These are phyloP conservation scores for Vultur gryphus DNA, from an alignment of 2,797 vertebrate genomes.

Conservation along the genomic window DNA sequence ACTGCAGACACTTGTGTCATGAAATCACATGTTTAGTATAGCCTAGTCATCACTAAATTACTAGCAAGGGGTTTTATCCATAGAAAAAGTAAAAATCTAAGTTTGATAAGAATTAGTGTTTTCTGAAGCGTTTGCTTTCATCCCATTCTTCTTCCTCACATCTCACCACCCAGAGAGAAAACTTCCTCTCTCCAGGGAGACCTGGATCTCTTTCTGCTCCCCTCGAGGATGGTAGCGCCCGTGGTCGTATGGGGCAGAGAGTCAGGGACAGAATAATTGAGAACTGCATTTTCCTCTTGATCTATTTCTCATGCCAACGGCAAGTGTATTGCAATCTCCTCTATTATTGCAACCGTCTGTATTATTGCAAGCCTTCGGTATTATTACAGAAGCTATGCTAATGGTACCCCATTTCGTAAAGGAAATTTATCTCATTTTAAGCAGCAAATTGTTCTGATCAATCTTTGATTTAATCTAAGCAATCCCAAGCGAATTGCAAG, in stretches of 20 bases:
- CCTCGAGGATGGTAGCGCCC: accelerated
- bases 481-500: not conserved
- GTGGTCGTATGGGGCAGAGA: accelerated
- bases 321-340: not conserved
- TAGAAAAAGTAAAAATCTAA: not conserved
- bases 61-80: not conserved
- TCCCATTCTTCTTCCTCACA: not conserved
- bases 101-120: not conserved
- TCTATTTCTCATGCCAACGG: not conserved
- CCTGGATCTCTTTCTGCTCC: not conserved
- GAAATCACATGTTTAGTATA: not conserved
- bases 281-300: not conserved
- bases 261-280: not conserved
- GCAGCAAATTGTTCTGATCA: not conserved
- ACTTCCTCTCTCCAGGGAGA: not conserved
- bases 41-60: not conserved
- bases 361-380: not conserved
- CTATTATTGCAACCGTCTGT: not conserved
- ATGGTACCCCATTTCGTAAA: not conserved
- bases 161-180: not conserved
- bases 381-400: not conserved
- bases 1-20: not conserved
- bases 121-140: not conserved
- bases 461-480: not conserved
- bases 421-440: not conserved